phyloP scores from a whole-genome alignment of 2,113 vertebrate genomes.

The Axis porcinus region DNA sequence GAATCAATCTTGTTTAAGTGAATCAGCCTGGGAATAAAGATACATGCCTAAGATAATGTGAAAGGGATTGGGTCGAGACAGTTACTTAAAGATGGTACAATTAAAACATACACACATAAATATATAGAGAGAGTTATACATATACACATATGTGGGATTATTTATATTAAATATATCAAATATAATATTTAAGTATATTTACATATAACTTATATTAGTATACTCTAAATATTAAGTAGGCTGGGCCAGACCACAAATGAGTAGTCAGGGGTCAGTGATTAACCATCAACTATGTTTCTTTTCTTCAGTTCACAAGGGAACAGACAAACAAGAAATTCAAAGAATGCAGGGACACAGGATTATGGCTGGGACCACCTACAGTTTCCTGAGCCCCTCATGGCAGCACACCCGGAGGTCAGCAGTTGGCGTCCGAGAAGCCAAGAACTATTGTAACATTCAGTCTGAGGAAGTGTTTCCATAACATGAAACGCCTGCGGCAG shows the following conservation, averaged over 20 bases:
- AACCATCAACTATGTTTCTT: neutral
- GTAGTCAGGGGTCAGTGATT: neutral
- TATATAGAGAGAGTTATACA: neutral
- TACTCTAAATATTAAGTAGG: neutral
- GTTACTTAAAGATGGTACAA: neutral
- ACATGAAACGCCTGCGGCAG: neutral
- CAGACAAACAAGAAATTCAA: neutral
- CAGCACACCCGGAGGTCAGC: neutral
- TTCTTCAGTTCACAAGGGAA: neutral
- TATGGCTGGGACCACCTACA: neutral
- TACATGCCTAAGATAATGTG: neutral
- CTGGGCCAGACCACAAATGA: neutral
- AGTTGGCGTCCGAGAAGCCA: neutral
- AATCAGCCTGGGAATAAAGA: constrained; percentile 85
- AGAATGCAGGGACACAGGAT: neutral
- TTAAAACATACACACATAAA: neutral
- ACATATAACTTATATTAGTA: neutral
- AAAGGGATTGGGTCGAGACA: neutral
- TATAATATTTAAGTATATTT: neutral
- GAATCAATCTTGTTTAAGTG: constrained; percentile 85
- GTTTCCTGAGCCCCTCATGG: neutral
- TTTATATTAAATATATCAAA: neutral
- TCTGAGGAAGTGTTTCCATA: neutral
- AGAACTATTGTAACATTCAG: neutral
- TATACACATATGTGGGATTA: neutral